A percentile compares a stretch with the other conserved stretches of the same genome.
Evolutionary conservation across 2,888 invertebrate genomes (phyloP).

Genomic region (Altica lythri): DNA sequence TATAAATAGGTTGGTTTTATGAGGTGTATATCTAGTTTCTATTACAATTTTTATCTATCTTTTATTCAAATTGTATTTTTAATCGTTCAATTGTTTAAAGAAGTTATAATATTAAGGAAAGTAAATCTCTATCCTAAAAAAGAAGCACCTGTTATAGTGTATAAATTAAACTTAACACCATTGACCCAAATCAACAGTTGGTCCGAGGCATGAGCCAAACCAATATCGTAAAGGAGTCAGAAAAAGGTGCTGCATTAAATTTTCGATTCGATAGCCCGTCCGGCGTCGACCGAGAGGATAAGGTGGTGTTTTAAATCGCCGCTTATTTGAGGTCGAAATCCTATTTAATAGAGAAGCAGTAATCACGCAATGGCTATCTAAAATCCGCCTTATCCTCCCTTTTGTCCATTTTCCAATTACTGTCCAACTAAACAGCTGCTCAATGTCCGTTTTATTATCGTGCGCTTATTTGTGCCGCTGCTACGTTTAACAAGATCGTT

Average conservation of each 20-base stretch:
- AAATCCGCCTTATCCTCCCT: slow-evolving; percentile 23
- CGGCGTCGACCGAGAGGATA: slow-evolving; percentile 14
- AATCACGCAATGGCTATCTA: slow-evolving; percentile 35
- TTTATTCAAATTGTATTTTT: no score
- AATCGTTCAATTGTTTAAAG: no score
- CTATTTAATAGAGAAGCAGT: slow-evolving; percentile 33
- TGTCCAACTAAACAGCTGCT: slow-evolving; percentile 22
- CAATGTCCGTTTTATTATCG: slow-evolving; percentile 19
- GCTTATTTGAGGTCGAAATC: slow-evolving; percentile 31
- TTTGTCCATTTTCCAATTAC: slow-evolving; percentile 32
- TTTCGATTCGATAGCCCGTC: slow-evolving; percentile 2
- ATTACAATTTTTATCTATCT: no score
- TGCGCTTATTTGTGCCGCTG: slow-evolving; percentile 2
- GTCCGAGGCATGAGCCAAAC: slow-evolving; percentile 4
- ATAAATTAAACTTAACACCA: no score
- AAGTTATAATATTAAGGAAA: no score
- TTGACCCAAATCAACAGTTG: slow-evolving; percentile 13
- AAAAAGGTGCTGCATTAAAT: slow-evolving; percentile 12
- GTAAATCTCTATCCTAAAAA: no score
- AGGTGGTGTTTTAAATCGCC: slow-evolving; percentile 30
- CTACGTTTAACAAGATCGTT: slow-evolving; percentile 15
- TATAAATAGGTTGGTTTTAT: no score
- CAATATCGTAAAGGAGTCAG: slow-evolving; percentile 16
- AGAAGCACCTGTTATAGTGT: no score
- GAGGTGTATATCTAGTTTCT: no score